These are phyloP conservation scores for Stegostoma tigrinum DNA, from an alignment of 2,113 vertebrate species.

Conservation along the genomic window DNA sequence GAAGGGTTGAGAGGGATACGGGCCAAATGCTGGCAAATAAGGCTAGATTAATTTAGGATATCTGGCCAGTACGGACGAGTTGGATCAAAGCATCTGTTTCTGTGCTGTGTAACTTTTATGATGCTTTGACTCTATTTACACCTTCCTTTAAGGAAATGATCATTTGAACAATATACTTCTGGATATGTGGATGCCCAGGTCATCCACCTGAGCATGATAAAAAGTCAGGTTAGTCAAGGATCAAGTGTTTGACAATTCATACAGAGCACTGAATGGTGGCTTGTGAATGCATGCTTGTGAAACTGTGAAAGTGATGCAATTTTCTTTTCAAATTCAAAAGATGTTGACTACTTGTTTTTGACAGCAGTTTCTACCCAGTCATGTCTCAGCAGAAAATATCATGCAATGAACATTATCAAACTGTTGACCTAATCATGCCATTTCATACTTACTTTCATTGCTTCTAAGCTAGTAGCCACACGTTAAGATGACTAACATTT, in stretches of 20 bases:
- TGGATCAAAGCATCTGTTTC: no score
- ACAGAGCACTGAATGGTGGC: no score
- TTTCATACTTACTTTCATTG: not conserved
- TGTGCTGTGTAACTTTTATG: no score
- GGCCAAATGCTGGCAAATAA: no score
- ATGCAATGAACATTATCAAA: not conserved
- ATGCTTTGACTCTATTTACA: not conserved
- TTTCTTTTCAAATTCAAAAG: not conserved
- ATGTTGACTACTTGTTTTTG: not conserved
- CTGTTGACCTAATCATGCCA: not conserved
- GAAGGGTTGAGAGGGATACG: no score
- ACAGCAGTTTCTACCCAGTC: no score
- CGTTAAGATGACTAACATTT: not conserved
- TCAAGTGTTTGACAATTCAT: no score
- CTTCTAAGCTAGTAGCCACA: not conserved
- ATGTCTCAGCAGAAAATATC: not conserved
- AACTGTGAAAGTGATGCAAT: not conserved
- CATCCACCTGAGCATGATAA: not conserved
- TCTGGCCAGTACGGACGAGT: no score
- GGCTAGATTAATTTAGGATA: no score
- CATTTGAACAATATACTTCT: not conserved
- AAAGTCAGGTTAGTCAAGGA: not conserved
- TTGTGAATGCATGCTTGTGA: not conserved
- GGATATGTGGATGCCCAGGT: not conserved
- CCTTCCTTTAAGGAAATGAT: not conserved